These are phyloP conservation scores for Rhynchomys soricoides DNA, from an alignment of 2,113 vertebrate species.

Conservation along the genomic window DNA sequence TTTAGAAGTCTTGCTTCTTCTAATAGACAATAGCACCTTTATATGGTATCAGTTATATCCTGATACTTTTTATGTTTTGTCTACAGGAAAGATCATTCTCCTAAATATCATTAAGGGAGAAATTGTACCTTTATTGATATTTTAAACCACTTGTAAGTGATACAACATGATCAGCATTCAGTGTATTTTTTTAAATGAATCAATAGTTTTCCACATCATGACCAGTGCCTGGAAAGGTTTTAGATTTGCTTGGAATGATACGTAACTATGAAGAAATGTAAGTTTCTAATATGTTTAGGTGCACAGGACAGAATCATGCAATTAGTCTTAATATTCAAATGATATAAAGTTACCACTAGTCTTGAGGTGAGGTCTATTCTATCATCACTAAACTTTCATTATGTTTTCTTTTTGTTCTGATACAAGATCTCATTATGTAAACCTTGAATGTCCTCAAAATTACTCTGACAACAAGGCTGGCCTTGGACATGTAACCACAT, in stretches of 20 bases:
- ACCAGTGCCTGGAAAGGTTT: neutral
- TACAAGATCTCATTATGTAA: neutral
- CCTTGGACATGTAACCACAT: neutral
- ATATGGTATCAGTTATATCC: neutral
- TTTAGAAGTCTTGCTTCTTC: neutral
- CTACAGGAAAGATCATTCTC: neutral
- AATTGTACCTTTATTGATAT: neutral
- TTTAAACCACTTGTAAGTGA: neutral
- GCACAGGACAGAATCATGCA: neutral
- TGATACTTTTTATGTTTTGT: neutral
- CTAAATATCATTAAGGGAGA: neutral
- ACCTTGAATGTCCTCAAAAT: neutral
- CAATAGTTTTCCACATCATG: neutral
- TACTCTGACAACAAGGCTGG: neutral
- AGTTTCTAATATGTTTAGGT: neutral
- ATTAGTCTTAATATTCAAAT: neutral
- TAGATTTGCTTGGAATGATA: neutral
- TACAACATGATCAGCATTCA: neutral
- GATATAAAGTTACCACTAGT: neutral
- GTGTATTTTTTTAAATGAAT: neutral
- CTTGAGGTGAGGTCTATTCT: neutral
- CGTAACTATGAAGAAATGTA: neutral
- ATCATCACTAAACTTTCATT: neutral
- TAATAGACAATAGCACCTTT: neutral
- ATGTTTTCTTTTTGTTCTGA: neutral